phyloP scores from a whole-genome alignment of 2,888 invertebrate genomes.

The Scrobipalpa costella region DNA sequence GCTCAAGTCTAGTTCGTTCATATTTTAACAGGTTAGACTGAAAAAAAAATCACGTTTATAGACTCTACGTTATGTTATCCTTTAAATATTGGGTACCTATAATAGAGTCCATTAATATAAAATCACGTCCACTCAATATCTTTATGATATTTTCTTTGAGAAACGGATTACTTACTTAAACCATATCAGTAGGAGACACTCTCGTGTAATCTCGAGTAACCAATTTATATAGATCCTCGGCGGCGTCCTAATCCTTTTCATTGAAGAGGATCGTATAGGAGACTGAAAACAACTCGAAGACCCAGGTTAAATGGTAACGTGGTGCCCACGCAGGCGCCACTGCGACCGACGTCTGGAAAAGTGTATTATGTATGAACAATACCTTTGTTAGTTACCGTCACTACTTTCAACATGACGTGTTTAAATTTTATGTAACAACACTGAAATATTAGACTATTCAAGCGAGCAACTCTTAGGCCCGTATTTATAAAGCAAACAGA shows the following conservation, averaged over 20 bases:
- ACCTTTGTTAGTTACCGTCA: too few relatives aligned
- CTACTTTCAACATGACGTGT: too few relatives aligned
- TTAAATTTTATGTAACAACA: too few relatives aligned
- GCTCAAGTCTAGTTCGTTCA: too few relatives aligned
- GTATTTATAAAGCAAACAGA: too few relatives aligned
- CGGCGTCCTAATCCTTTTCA: background rate
- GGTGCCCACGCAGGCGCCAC: constrained; percentile 14
- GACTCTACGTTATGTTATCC: too few relatives aligned
- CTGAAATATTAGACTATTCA: too few relatives aligned
- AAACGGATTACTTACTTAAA: background rate
- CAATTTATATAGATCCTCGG: background rate
- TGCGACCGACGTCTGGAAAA: background rate
- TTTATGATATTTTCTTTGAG: background rate
- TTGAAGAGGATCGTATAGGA: constrained; percentile 46
- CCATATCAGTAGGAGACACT: background rate
- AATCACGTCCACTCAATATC: background rate
- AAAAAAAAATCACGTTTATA: too few relatives aligned
- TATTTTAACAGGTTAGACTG: too few relatives aligned
- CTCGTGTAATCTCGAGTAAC: background rate
- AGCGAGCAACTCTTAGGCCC: too few relatives aligned
- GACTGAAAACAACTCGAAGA: background rate
- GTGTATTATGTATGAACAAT: background rate
- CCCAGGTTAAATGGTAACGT: background rate
- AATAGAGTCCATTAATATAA: background rate
- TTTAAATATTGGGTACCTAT: too few relatives aligned